A percentile compares a stretch with the other conserved stretches of the same genome.
Evolutionary conservation across 1,140 invertebrate genomes (phyloP).

Genomic region (Paraescarpia echinospica): DNA sequence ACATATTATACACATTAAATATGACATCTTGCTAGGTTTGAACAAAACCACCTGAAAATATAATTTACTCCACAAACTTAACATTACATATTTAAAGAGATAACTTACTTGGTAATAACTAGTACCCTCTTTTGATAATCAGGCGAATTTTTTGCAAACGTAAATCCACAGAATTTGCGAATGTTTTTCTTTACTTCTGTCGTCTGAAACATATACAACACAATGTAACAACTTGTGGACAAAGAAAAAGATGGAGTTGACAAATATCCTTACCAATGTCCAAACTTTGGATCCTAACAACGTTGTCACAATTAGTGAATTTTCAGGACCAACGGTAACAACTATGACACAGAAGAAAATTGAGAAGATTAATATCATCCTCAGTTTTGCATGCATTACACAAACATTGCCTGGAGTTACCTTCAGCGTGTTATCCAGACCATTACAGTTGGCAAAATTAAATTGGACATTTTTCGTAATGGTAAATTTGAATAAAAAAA

Average conservation of each 20-base stretch:
- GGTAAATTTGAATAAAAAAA: not conserved
- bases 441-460: not conserved
- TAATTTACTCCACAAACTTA: not conserved
- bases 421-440: not conserved
- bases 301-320: not conserved
- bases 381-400: not conserved
- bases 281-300: not conserved
- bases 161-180: conserved; percentile 56
- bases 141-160: conserved; percentile 51
- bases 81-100: not conserved
- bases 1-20: too few species aligned
- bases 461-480: not conserved
- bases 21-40: too few species aligned
- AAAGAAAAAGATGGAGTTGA: not conserved
- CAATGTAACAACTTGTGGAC: not conserved
- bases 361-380: not conserved
- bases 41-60: not conserved
- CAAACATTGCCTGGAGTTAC: not conserved
- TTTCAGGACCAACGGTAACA: not conserved
- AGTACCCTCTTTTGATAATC: conserved; percentile 47
- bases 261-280: not conserved
- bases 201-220: conserved; percentile 34
- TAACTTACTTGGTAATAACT: not conserved
- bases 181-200: conserved; percentile 56
- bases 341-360: not conserved